phyloP scores from a whole-genome alignment of 2,797 vertebrate genomes.

The Syngnathus acus region DNA sequence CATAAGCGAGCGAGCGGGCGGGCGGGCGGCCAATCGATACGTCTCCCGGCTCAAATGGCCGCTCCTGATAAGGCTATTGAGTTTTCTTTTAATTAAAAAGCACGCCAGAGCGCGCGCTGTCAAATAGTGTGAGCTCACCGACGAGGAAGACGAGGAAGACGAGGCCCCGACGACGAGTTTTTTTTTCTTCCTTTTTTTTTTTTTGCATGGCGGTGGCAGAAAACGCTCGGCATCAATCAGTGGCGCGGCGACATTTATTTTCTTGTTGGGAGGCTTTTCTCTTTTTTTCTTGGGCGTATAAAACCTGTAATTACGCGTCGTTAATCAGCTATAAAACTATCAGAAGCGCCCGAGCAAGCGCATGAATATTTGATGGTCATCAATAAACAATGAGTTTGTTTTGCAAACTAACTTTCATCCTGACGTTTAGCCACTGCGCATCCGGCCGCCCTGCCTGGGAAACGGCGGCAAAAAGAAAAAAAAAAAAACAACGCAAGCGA shows the following conservation, averaged over 20 bases:
- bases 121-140: constrained; percentile 30
- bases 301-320: constrained; percentile 40
- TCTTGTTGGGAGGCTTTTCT: constrained; percentile 33
- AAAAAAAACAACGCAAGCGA: neutral
- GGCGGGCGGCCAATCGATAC: constrained; percentile 57
- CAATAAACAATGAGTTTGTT: constrained; percentile 13
- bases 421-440: constrained; percentile 2
- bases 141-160: constrained; percentile 19
- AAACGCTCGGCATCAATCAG: constrained; percentile 50
- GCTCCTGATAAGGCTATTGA: constrained; percentile 68
- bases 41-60: constrained; percentile 64
- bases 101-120: constrained; percentile 45
- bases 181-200: constrained; percentile 8
- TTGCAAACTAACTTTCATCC: constrained; percentile 5
- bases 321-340: constrained; percentile 25
- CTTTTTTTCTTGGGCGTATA: constrained; percentile 28
- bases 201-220: constrained; percentile 35
- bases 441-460: neutral
- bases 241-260: constrained; percentile 24
- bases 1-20: constrained; percentile 56
- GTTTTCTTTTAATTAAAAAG: constrained; percentile 72
- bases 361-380: constrained; percentile 9
- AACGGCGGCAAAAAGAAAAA: too few relatives aligned
- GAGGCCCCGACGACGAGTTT: constrained; percentile 17
- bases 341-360: constrained; percentile 6